Conservation (phyloP, 2,888 invertebrate species). For the Yponomeuta cagnagella region DNA sequence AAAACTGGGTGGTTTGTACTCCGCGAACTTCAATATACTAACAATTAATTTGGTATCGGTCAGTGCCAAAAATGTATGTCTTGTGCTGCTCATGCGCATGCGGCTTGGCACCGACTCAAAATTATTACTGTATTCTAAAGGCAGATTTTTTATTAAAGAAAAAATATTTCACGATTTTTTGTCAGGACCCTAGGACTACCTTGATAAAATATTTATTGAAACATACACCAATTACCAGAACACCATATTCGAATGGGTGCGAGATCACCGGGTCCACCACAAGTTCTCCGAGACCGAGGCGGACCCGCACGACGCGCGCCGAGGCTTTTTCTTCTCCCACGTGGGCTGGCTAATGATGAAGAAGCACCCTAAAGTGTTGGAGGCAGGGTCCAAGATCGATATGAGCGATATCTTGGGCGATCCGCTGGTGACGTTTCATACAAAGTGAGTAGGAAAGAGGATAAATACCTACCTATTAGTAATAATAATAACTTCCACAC, state of each 20-base stretch:
- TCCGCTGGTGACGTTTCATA: slow-evolving; percentile 85
- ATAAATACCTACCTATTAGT: neutral
- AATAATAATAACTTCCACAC: no score
- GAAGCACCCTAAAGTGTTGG: slow-evolving; percentile 90
- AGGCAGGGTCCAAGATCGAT: slow-evolving; percentile 86
- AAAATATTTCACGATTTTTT: no score
- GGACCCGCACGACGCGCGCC: slow-evolving; percentile 86
- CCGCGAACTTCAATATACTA: no score
- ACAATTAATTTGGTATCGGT: no score
- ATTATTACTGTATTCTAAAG: no score
- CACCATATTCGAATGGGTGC: slow-evolving; percentile 82
- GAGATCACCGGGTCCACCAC: slow-evolving; percentile 86
- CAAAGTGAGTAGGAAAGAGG: slow-evolving; percentile 71
- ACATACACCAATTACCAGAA: slow-evolving; percentile 62
- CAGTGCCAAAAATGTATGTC: no score
- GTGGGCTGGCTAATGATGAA: slow-evolving; percentile 94
- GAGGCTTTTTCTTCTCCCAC: slow-evolving; percentile 95
- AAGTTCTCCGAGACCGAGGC: slow-evolving; percentile 86
- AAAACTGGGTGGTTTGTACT: no score
- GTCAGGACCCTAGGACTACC: no score
- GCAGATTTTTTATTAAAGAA: no score
- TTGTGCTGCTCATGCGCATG: no score
- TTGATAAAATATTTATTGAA: no score
- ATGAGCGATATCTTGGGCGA: slow-evolving; percentile 87
- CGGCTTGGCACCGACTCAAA: no score